phyloP scores from a whole-genome alignment of 2,797 vertebrate genomes.

The Eulemur rubriventer region DNA sequence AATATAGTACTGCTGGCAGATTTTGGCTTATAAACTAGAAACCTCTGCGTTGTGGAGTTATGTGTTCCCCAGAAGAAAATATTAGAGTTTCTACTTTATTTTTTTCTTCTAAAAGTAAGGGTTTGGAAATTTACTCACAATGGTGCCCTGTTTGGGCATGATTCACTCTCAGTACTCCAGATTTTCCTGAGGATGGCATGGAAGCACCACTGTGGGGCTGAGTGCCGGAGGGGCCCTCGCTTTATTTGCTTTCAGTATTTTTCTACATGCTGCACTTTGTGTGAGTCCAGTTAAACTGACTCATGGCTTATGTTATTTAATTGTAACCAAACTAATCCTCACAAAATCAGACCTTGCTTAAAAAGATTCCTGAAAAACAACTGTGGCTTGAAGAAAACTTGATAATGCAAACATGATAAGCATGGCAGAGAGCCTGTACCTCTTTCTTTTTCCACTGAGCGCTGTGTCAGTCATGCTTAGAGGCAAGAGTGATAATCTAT shows the following conservation, averaged over 20 bases:
- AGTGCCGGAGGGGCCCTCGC: rapidly evolving
- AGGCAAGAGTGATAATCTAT: not conserved
- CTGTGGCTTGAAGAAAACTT: not conserved
- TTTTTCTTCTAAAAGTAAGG: not conserved
- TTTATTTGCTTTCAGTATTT: not conserved
- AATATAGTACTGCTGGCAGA: not conserved
- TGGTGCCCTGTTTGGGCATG: too few species aligned
- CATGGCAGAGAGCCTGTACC: not conserved
- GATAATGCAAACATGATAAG: not conserved
- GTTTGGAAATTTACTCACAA: not conserved
- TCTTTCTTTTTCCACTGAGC: not conserved
- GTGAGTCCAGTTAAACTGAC: not conserved
- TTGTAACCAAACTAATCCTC: slow-evolving; percentile 17
- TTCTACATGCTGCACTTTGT: not conserved
- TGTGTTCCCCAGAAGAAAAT: not conserved
- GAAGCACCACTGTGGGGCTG: rapidly evolving
- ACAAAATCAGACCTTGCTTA: slow-evolving; percentile 5
- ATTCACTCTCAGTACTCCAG: not conserved
- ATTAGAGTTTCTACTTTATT: slow-evolving; percentile 3
- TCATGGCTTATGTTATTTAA: not conserved
- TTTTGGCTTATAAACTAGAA: slow-evolving; percentile 17
- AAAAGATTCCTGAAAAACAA: slow-evolving; percentile 3
- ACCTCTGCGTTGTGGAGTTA: not conserved
- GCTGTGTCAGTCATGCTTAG: not conserved
- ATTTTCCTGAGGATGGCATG: rapidly evolving